Evolutionary conservation across 2,888 invertebrate genomes (phyloP).

Genomic region (Aleiodes leptofemur): DNA sequence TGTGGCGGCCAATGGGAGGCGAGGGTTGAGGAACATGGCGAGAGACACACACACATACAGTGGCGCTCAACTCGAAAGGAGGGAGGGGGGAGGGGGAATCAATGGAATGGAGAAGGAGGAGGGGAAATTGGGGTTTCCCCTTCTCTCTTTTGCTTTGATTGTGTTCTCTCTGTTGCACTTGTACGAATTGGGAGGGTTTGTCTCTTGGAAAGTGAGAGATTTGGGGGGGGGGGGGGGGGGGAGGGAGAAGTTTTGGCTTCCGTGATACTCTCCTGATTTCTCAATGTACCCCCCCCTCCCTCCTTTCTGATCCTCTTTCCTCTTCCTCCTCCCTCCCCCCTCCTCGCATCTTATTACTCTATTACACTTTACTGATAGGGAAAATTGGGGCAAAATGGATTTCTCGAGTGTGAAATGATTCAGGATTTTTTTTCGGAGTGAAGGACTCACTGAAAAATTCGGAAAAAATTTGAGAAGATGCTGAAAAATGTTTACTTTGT

Average conservation of each 20-base stretch:
- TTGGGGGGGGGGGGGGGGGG: slow-evolving; percentile 15
- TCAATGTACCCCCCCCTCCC: neutral
- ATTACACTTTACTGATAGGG: neutral
- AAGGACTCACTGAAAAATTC: too few species aligned
- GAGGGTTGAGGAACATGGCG: slow-evolving; percentile 69
- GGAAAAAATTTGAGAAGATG: too few species aligned
- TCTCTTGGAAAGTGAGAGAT: too few species aligned
- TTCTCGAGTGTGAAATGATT: too few species aligned
- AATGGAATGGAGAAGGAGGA: too few species aligned
- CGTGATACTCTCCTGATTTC: slow-evolving; percentile 46
- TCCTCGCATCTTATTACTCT: slow-evolving; percentile 17
- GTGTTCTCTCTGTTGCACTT: slow-evolving; percentile 29
- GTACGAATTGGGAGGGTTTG: too few species aligned
- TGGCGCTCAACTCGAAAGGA: slow-evolving; percentile 64
- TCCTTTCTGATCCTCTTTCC: too few species aligned
- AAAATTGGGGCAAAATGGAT: too few species aligned
- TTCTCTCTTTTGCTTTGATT: slow-evolving; percentile 37
- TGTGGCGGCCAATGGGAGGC: slow-evolving; percentile 61
- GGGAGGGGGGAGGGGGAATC: too few species aligned
- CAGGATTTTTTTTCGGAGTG: too few species aligned
- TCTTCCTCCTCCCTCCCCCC: neutral
- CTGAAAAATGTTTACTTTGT: too few species aligned
- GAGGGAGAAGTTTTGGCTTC: slow-evolving; percentile 53
- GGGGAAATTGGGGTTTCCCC: neutral
- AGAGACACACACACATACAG: slow-evolving; percentile 58